Percentiles rank a stretch among this genome's conserved stretches.
phyloP scores from a whole-genome alignment of 2,888 invertebrate species.

The Dynastes maya region DNA sequence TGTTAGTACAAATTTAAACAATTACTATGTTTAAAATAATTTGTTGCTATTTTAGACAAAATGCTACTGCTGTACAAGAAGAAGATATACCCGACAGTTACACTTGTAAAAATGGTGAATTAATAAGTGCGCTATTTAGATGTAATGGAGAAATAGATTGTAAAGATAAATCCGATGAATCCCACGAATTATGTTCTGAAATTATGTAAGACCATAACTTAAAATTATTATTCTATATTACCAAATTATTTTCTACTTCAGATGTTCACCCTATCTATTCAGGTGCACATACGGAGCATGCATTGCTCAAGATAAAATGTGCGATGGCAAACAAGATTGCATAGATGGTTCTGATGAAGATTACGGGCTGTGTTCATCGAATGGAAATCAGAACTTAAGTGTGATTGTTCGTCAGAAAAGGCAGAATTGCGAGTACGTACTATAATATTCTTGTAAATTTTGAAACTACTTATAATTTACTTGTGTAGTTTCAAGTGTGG shows the following conservation, averaged over 20 bases:
- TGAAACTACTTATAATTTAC: not conserved
- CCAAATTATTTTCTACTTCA: conserved; percentile 13
- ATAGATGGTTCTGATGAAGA: conserved; percentile 64
- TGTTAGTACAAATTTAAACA: too few relatives aligned
- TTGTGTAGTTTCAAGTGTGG: conserved; percentile 61
- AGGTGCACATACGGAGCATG: conserved; percentile 65
- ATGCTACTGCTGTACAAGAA: too few relatives aligned
- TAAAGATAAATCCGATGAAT: conserved; percentile 60
- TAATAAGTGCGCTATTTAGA: not conserved
- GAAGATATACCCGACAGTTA: not conserved
- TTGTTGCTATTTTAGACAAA: too few relatives aligned
- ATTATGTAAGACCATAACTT: conserved; percentile 45
- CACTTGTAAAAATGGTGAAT: not conserved
- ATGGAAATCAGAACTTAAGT: not conserved
- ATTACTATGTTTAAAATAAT: too few relatives aligned
- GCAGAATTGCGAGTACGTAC: conserved; percentile 1
- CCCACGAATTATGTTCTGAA: conserved; percentile 54
- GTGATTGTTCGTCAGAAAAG: not conserved
- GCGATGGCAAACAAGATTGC: conserved; percentile 65
- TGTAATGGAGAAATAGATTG: conserved; percentile 60
- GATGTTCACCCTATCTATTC: conserved; percentile 61
- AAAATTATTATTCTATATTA: not conserved
- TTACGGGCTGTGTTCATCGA: not conserved
- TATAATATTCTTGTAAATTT: not conserved
- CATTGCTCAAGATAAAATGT: conserved; percentile 54